Conservation (phyloP, 2,888 invertebrate genomes). For the Netelia fuscicornis region DNA sequence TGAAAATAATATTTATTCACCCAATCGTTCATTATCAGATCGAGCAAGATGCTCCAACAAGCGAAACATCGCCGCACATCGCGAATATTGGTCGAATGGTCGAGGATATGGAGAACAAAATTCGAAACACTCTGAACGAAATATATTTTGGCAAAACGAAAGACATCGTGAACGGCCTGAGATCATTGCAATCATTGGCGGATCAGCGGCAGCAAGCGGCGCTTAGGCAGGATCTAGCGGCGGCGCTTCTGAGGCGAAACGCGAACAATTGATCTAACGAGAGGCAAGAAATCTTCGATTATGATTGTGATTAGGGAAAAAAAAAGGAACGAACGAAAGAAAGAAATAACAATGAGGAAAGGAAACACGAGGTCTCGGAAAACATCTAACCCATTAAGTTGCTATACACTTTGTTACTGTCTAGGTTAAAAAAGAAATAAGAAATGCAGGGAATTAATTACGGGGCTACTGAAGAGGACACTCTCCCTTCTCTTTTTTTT, state of each 20-base stretch:
- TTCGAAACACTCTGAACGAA: slow-evolving; percentile 98
- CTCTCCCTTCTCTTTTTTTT: slow-evolving; percentile 55
- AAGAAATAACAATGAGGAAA: slow-evolving; percentile 39
- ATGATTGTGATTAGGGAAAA: slow-evolving; percentile 81
- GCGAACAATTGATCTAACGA: slow-evolving; percentile 86
- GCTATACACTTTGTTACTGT: slow-evolving; percentile 79
- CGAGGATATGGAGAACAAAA: slow-evolving; percentile 99
- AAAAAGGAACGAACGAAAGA: slow-evolving; percentile 55
- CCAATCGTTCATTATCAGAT: slow-evolving; percentile 86
- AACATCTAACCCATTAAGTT: slow-evolving; percentile 74
- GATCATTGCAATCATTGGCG: slow-evolving; percentile 93
- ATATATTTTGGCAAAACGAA: slow-evolving; percentile 99
- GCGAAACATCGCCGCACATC: slow-evolving; percentile 98
- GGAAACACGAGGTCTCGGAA: slow-evolving; percentile 62
- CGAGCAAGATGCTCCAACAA: slow-evolving; percentile 95
- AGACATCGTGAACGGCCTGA: slow-evolving; percentile 97
- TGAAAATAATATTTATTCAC: slow-evolving; percentile 4
- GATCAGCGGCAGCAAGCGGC: slow-evolving; percentile 94
- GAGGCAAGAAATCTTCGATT: slow-evolving; percentile 78
- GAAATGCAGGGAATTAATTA: slow-evolving; percentile 77
- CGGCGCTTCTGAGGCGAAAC: slow-evolving; percentile 93
- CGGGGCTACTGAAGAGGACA: slow-evolving; percentile 74
- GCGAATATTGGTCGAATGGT: slow-evolving; percentile 99
- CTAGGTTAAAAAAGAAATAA: slow-evolving; percentile 70
- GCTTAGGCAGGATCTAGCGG: slow-evolving; percentile 94